These are phyloP conservation scores for Molorchus minor DNA, from an alignment of 2,888 invertebrate genomes.

Conservation along the genomic window DNA sequence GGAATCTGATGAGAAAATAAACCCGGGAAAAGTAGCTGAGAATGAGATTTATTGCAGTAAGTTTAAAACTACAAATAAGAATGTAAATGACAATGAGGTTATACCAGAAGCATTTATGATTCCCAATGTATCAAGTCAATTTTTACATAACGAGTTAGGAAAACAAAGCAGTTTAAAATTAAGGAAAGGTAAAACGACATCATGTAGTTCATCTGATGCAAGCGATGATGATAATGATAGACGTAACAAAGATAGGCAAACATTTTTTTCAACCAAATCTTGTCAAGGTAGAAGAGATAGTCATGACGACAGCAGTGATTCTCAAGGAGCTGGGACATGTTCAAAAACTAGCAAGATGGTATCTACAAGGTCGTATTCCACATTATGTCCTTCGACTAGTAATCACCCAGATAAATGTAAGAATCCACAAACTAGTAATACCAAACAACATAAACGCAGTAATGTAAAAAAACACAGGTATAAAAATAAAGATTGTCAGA, in stretches of 20 bases:
- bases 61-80: not conserved
- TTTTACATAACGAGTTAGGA: conserved; percentile 58
- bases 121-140: conserved; percentile 44
- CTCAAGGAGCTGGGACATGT: conserved; percentile 54
- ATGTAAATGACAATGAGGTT: not conserved
- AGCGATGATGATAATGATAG: conserved; percentile 88
- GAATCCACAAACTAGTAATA: not conserved
- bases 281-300: conserved; percentile 73
- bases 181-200: conserved; percentile 80
- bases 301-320: conserved; percentile 87
- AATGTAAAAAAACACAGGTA: not conserved
- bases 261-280: conserved; percentile 65
- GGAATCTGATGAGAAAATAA: conserved; percentile 67
- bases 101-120: not conserved
- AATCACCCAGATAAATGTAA: not conserved
- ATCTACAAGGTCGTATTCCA: not conserved
- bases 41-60: conserved; percentile 17
- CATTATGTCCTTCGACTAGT: not conserved
- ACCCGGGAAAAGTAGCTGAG: conserved; percentile 30
- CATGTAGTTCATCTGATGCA: conserved; percentile 94
- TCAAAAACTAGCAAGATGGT: conserved; percentile 27
- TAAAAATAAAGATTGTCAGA: not conserved
- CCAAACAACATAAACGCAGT: not conserved
- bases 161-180: conserved; percentile 74
- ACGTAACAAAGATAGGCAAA: conserved; percentile 82